Conservation (phyloP, 2,888 invertebrate species). For the Cataglyphis altisquamis region DNA sequence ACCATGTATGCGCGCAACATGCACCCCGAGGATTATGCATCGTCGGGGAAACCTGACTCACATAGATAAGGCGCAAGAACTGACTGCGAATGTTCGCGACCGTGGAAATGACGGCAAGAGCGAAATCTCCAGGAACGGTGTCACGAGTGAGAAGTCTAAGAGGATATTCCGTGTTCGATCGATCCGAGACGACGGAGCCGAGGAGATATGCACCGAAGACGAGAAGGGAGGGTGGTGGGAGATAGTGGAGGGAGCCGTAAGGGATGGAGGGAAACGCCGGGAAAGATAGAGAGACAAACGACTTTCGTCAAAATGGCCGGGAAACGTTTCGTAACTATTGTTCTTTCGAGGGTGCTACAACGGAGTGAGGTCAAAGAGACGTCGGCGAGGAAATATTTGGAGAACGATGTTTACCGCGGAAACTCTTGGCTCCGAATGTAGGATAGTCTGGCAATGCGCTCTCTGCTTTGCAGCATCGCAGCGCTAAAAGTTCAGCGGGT, state of each 20-base stretch:
- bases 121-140: constrained; percentile 47
- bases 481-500: constrained; percentile 19
- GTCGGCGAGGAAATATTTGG: constrained; percentile 57
- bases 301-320: constrained; percentile 55
- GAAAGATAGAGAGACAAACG: constrained; percentile 21
- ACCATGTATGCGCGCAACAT: constrained; percentile 24
- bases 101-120: constrained; percentile 36
- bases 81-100: constrained; percentile 52
- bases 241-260: too few relatives aligned
- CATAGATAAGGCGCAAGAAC: constrained; percentile 60
- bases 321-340: constrained; percentile 56
- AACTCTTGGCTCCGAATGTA: constrained; percentile 49
- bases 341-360: constrained; percentile 55
- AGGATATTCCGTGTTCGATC: constrained; percentile 56
- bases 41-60: constrained; percentile 60
- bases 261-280: not conserved
- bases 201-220: not conserved
- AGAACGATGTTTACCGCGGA: constrained; percentile 60
- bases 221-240: not conserved
- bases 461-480: constrained; percentile 23
- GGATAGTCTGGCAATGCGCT: not conserved
- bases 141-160: constrained; percentile 48
- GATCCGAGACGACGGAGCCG: constrained; percentile 30
- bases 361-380: constrained; percentile 33
- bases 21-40: constrained; percentile 56